These are phyloP conservation scores for Rhinatrema bivittatum DNA, from an alignment of 2,797 vertebrate genomes.

Conservation along the genomic window DNA sequence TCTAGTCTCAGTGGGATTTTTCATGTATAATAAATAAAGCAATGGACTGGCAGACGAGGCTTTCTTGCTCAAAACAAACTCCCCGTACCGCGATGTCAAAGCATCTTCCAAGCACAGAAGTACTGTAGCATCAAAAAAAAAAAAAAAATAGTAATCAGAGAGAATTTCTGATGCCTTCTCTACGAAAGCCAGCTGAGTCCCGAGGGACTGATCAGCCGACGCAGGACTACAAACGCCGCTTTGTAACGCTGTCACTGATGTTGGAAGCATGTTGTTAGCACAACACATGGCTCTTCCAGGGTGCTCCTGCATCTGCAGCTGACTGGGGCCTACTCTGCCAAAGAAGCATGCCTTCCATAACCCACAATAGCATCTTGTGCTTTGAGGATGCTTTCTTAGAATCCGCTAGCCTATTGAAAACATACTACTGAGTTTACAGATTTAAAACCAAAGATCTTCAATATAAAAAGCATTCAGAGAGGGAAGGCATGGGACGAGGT, in stretches of 20 bases:
- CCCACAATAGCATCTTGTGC: neutral
- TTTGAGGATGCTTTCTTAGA: too few species aligned
- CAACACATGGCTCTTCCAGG: slow-evolving; percentile 2
- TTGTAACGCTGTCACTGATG: neutral
- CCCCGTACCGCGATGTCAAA: slow-evolving; percentile 2
- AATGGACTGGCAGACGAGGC: slow-evolving; percentile 4
- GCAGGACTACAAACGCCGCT: slow-evolving; percentile 10
- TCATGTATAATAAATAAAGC: slow-evolving; percentile 46
- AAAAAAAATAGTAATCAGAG: too few species aligned
- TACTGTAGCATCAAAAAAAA: neutral
- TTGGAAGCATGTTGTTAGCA: slow-evolving; percentile 20
- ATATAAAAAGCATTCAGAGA: too few species aligned
- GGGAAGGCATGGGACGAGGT: too few species aligned
- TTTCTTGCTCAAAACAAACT: slow-evolving; percentile 33
- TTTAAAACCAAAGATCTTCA: too few species aligned
- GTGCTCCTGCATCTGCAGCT: neutral
- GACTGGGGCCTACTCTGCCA: slow-evolving; percentile 21
- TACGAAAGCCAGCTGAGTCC: slow-evolving; percentile 12
- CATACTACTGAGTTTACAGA: too few species aligned
- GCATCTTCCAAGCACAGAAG: neutral
- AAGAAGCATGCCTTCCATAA: slow-evolving; percentile 11
- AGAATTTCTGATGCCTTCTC: slow-evolving; percentile 17
- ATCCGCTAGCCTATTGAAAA: too few species aligned
- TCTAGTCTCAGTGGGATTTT: slow-evolving; percentile 23
- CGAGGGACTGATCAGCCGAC: slow-evolving; percentile 1